Evolutionary conservation across 2,888 invertebrate genomes (phyloP), one percentile per base, ranked within the genome.

Genomic region (Eueremaeus valkanovi): DNA sequence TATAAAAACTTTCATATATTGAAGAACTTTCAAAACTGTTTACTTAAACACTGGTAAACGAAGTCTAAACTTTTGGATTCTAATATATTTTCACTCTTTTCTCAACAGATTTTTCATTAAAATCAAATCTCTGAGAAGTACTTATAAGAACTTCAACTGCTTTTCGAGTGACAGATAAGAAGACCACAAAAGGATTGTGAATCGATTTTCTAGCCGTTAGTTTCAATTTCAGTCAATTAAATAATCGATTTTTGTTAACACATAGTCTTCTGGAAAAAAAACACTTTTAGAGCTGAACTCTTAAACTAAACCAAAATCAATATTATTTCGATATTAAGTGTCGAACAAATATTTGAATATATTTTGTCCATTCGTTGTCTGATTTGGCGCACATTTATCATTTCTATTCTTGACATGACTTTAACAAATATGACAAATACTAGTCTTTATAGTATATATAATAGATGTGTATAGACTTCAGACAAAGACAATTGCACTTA

Each of bases 221-320:
- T 61, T 31, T 61, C 61, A 24, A 61, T 61, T 61, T 61, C 61
- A 61, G 61, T 61, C 61, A 61, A 61, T 61, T 61, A 61, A 61
- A 61, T 27, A 61, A 61, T 61, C 61, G 61, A 61, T 61, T 61
- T 31, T 29, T n/a, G 29, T 9, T 45, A 13, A 51, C 9, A 21
- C 51, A 21, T 21, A 21, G 21, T n/a, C 51, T 51, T 51, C 51
- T 51, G 6, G 1, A 51, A 51, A 21, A 21, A 3, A 51, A 51
- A 51, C 51, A 51, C 51, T 51, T 51, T 51, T 51, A 51, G n/a
- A 51, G 51, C 11, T 16, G 18, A 18, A 45, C 8, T 45, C 45
- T 13, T 3, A 45, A 18, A 45, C 16, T 16, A 45, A 45, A 45
- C 18, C 45, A 45, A 45, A 16, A 45, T 13, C n/a, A n/a, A n/a